A percentile compares a stretch with the other conserved stretches of the same genome.
These are phyloP conservation scores for Pelagia noctiluca DNA, from an alignment of 30 jellyfish, hydroid and myxozoan genomes.

Conservation along the genomic window DNA sequence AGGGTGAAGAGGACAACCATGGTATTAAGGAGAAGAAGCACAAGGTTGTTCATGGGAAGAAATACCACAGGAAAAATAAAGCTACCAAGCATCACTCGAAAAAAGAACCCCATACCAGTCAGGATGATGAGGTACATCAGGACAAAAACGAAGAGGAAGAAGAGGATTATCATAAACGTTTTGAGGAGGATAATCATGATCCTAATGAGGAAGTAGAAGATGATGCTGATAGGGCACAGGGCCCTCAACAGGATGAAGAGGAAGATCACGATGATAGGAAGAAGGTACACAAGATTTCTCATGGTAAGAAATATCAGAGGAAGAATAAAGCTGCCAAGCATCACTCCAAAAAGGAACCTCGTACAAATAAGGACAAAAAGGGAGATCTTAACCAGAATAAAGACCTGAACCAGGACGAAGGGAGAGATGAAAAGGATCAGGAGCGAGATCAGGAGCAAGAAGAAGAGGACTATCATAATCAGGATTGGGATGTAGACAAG, in stretches of 20 bases:
- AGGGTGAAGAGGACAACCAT: not conserved
- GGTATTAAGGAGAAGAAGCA: too few species aligned
- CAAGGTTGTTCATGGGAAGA: too few species aligned
- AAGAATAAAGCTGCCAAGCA: too few species aligned
- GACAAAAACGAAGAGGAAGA: not conserved
- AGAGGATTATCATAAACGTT: not conserved
- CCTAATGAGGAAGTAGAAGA: constrained; percentile 9
- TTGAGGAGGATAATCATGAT: not conserved
- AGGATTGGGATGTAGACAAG: not conserved
- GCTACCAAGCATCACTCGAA: too few species aligned
- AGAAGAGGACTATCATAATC: not conserved
- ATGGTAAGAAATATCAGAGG: too few species aligned
- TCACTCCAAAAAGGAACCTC: too few species aligned
- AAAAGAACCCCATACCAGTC: too few species aligned
- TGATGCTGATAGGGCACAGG: constrained; percentile 9
- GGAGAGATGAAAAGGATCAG: not conserved
- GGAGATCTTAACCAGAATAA: too few species aligned
- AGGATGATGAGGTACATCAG: not conserved
- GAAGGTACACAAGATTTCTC: too few species aligned
- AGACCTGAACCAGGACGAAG: not conserved
- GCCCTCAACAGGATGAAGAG: not conserved
- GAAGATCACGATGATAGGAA: not conserved
- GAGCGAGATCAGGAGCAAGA: not conserved
- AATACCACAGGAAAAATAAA: too few species aligned
- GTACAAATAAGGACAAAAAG: too few species aligned